Base-by-base conservation (phyloP, 2,113 vertebrate species). In the Rhynchomys soricoides region DNA sequence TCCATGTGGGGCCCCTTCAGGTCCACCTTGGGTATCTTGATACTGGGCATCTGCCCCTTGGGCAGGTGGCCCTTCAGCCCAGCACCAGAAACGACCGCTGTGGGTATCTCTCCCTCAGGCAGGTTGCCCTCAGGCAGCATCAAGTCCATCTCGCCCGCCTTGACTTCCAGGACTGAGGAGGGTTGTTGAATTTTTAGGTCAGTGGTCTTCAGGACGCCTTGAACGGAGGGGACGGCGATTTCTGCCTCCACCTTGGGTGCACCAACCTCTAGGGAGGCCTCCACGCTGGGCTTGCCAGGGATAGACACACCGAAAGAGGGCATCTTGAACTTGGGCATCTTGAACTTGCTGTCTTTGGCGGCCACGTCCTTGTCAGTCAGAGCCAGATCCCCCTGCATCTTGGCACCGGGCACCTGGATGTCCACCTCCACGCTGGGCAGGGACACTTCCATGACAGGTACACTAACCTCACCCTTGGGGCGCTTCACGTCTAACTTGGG, bases 301-400 rank as follows among this genome's bases (percentile, higher is more conserved):
- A 40, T 48, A 0, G 97, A 98, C 87, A 97, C 90, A 0, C 96
- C 96, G 21, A 98, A 98, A 5, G 98, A 97, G 0, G 98, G 98
- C 7, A 98, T 82, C 94, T 98, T 98, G 78, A 99, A 98, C 66
- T 93, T 97, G 68, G 97, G 96, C 77, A 95, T 88, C 17, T 94
- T 96, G 71, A 97, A 79, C 59, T 87, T 95, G 13, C 66, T 74
- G 6, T 95, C 93, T 19, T 48, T 81, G 1, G 1, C 0, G 0
- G 10, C 2, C 55, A 55, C 55, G 55, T 12, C 55, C 55, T 16
- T 52, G 4, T 86, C 45, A 4, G 0, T 7, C 45, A 45, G 59
- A 11, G 5, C 11, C 55, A 62, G 5, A n/a, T 62, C 55, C n/a
- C n/a, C 81, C 37, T 62, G 21, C 59, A 62, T 3, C 66, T 87